Base-by-base conservation (phyloP, 2,888 invertebrate species). In the Drosophila macrospina region DNA sequence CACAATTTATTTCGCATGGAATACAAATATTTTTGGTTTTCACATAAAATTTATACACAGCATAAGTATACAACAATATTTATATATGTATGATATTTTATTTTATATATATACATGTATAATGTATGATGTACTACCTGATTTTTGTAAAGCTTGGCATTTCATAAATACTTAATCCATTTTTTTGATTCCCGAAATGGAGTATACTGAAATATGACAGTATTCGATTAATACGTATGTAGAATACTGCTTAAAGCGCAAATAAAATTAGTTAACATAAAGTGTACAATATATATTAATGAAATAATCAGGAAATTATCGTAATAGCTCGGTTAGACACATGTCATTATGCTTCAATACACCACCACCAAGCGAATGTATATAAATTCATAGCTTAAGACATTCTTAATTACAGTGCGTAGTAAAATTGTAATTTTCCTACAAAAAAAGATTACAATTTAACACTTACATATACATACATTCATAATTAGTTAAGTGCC, bases 1-100 rank as follows among this genome's bases (percentile, higher is more conserved):
- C 74, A 74, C 74, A 74, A 73, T 74, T 62, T 51, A 60, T 73
- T 73, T 68, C 42, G 32, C 32, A 67, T 55, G 34, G 11, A 60
- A 65, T 78, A 65, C 45, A 64, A 47, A 61, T 54, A 62, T 65
- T 62, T 71, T 78, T 60, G 57, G 44, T 62, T 65, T 70, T 39
- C 6, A 52, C 41, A 39, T 16, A 42, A 26, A 42, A 26, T 39
- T 16, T 54, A 34, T 20, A 42, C 36, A 54, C 36, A 66, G 69
- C 75, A 82, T 83, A 82, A 80, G 41, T 69, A 47, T 11, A 52
- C 26, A 63, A 65, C 45, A 52, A 44, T 42, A 20, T 20, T 3
- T 20, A 20, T 2, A 20, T 20, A 20, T 20, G 20, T 20, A 20
- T 3, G 20, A 20, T 20, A 20, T 20, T 20, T 20, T 20, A 20